Evolutionary conservation across 2,888 invertebrate genomes (phyloP).

Genomic region (Luperina nickerlii): DNA sequence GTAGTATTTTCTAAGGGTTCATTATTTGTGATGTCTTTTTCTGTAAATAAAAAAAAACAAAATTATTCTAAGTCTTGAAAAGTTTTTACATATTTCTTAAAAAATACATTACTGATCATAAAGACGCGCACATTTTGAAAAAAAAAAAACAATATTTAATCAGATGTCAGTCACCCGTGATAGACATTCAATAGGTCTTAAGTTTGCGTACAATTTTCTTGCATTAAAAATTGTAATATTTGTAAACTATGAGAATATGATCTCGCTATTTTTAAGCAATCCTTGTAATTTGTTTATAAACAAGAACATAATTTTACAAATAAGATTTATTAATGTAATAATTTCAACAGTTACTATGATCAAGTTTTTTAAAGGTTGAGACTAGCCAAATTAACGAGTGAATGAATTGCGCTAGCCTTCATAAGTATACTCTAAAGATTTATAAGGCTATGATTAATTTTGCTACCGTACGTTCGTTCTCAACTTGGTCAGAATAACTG

Average conservation of each 20-base stretch:
- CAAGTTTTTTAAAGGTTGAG: conserved; percentile 10
- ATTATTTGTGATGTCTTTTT: conserved; percentile 89
- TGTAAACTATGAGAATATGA: conserved; percentile 41
- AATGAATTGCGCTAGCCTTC: neutral
- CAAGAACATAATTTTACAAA: conserved; percentile 30
- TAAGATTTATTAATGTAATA: conserved; percentile 25
- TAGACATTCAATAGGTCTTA: conserved; percentile 25
- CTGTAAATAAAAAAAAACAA: conserved; percentile 73
- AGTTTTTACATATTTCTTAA: neutral
- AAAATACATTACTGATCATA: neutral
- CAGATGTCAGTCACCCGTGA: conserved; percentile 33
- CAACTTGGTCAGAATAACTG: conserved; percentile 47
- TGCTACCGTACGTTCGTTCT: conserved; percentile 4
- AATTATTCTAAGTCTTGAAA: conserved; percentile 3
- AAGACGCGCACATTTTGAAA: neutral
- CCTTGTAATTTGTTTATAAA: conserved; percentile 42
- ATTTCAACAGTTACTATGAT: conserved; percentile 23
- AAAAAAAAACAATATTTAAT: conserved; percentile 23
- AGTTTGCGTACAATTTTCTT: conserved; percentile 29
- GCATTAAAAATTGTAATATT: conserved; percentile 38
- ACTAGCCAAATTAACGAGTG: conserved; percentile 3
- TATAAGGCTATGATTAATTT: conserved; percentile 29
- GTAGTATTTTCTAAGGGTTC: conserved; percentile 88
- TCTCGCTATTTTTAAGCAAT: conserved; percentile 35
- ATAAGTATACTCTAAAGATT: conserved; percentile 23